Evolutionary conservation across 2,113 vertebrate genomes (phyloP).

Genomic region (Poecilia latipinna): DNA sequence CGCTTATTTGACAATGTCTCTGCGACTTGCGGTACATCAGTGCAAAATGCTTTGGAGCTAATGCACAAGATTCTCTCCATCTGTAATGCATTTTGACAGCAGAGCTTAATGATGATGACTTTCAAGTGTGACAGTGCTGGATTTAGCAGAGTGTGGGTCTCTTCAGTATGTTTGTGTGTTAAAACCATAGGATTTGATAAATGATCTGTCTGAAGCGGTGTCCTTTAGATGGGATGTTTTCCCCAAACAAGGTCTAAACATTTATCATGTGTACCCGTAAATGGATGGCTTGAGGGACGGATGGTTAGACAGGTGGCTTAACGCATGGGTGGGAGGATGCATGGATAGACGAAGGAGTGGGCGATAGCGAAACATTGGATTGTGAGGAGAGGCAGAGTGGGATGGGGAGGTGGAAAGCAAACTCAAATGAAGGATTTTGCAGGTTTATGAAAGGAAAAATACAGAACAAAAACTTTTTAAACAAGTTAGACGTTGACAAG

Average conservation of each 20-base stretch:
- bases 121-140: slow-evolving; percentile 45
- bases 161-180: slow-evolving; percentile 23
- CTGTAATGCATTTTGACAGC: slow-evolving; percentile 48
- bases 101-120: slow-evolving; percentile 56
- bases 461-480: slow-evolving; percentile 12
- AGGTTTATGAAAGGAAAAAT: not conserved
- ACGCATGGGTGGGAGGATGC: slow-evolving; percentile 49
- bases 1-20: not conserved
- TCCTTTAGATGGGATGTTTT: slow-evolving; percentile 76
- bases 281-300: slow-evolving; percentile 57
- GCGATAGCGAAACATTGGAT: slow-evolving; percentile 2
- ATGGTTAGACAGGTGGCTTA: slow-evolving; percentile 61
- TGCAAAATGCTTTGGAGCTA: slow-evolving; percentile 24
- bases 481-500: not conserved
- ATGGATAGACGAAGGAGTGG: slow-evolving; percentile 30
- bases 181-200: slow-evolving; percentile 49
- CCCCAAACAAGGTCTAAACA: slow-evolving; percentile 76
- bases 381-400: slow-evolving; percentile 14
- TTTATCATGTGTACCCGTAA: slow-evolving; percentile 70
- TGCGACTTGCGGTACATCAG: not conserved
- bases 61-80: slow-evolving; percentile 20
- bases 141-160: slow-evolving; percentile 35
- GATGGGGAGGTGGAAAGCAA: slow-evolving; percentile 27
- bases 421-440: not conserved
- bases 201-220: slow-evolving; percentile 62